Evolutionary conservation across 2,888 invertebrate genomes (phyloP).

Genomic region (Deilephila elpenor): DNA sequence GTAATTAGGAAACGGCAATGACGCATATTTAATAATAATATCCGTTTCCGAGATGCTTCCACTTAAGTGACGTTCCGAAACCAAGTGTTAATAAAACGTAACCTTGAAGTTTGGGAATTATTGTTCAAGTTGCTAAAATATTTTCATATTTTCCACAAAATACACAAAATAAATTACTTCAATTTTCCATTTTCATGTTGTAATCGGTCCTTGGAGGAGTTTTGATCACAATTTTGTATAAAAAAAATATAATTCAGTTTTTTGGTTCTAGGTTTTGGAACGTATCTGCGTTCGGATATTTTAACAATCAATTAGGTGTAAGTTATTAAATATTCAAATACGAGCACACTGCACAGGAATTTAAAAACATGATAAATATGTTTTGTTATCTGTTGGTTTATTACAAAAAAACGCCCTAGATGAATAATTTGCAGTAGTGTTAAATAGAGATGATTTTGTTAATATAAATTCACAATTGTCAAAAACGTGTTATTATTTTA

Average conservation of each 20-base stretch:
- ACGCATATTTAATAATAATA: slow-evolving; percentile 31
- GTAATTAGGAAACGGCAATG: slow-evolving; percentile 47
- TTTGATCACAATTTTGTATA: background rate
- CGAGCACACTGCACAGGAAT: no score
- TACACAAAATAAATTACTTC: background rate
- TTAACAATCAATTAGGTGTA: background rate
- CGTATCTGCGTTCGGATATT: slow-evolving; percentile 8
- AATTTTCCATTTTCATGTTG: background rate
- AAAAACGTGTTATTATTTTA: no score
- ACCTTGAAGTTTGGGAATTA: background rate
- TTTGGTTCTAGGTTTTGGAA: background rate
- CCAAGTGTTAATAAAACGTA: background rate
- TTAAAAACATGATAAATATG: no score
- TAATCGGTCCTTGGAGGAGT: background rate
- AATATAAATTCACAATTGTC: no score
- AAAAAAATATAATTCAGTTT: background rate
- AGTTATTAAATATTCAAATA: background rate
- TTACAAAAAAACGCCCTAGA: background rate
- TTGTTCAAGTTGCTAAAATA: background rate
- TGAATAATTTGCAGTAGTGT: no score
- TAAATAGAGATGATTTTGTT: no score
- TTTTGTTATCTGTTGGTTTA: background rate
- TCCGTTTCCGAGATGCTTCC: slow-evolving; percentile 41
- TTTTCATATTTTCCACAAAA: background rate
- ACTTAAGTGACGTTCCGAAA: slow-evolving; percentile 13